phyloP scores from a whole-genome alignment of 2,888 invertebrate species.

The Poecilobothrus nobilitatus region DNA sequence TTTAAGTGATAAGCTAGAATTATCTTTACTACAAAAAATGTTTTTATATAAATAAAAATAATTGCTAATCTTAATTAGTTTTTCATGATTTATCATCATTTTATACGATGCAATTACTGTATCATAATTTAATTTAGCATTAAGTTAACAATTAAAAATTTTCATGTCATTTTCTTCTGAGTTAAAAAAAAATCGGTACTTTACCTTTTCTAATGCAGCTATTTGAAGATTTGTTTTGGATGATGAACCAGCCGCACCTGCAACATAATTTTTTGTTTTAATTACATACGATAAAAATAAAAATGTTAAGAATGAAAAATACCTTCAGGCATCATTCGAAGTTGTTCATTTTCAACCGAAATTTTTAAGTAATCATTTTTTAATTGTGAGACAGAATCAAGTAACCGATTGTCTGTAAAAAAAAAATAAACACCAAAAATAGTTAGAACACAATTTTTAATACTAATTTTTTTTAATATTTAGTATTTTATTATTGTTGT shows the following conservation, averaged over 20 bases:
- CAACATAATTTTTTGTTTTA: constrained; percentile 30
- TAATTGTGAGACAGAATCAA: constrained; percentile 72
- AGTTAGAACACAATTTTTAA: background rate
- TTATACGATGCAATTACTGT: too few species aligned
- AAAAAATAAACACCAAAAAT: constrained; percentile 26
- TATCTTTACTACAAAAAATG: too few species aligned
- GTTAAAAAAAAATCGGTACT: too few species aligned
- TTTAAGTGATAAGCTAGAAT: too few species aligned
- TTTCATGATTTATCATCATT: too few species aligned
- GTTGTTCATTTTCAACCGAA: constrained; percentile 75
- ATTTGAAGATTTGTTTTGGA: constrained; percentile 50
- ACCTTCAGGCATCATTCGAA: constrained; percentile 51
- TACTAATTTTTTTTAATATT: background rate
- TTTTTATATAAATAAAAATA: too few species aligned
- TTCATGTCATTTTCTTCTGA: too few species aligned
- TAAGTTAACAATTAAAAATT: too few species aligned
- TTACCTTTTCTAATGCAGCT: constrained; percentile 63
- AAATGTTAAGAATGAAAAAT: constrained; percentile 29
- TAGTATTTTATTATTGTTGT: background rate
- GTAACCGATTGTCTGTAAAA: constrained; percentile 70
- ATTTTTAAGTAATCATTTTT: constrained; percentile 77
- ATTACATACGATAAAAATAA: constrained; percentile 12
- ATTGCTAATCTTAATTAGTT: too few species aligned
- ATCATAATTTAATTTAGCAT: too few species aligned
- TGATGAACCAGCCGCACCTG: constrained; percentile 37